Evolutionary conservation across 2,797 vertebrate genomes (phyloP), one percentile per base, ranked within the genome.

Genomic region (Merluccius polli): DNA sequence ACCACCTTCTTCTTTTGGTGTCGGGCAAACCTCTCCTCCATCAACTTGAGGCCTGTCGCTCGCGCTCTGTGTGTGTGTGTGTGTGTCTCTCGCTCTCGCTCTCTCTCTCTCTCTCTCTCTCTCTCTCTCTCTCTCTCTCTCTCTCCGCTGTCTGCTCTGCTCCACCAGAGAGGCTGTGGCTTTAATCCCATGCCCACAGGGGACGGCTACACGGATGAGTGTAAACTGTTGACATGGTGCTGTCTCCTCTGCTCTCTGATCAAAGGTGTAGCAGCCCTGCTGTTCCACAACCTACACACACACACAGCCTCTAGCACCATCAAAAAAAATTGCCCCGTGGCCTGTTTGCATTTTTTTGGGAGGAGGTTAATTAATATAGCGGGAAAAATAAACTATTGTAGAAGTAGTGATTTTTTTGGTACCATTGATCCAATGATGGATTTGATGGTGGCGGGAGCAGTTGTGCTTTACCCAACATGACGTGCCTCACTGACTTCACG

Each of bases 211-310:
- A 91, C 87, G 90, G 89, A 92, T 88, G 89, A 90, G 86, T 90
- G 91, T 92, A 92, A 92, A 92, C 90, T 92, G 91, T 93, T 93
- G 91, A 92, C 92, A 92, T 89, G 90, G 88, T 87, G 90, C 90
- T 88, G 92, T 92, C 91, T 92, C 89, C 91, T 90, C 80, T 90
- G 89, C 88, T 87, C 88, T 89, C 86, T 91, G 90, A 93, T 93
- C 90, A 93, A 93, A 93, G 89, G 85, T 65, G 31, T 70, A 83
- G 86, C 85, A 84, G 70, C 36, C 75, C 48, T 74, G 32, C 87
- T 86, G 87, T 90, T 90, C 90, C 89, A 84, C 90, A 90, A 90
- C 89, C 90, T 91, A 89, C 84, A 87, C 89, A 91, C 88, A 83
- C 86, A 85, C 88, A 85, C 75, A 65, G 24, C 59, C 59, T 65